Base-by-base conservation (phyloP, 2,888 invertebrate species). In the Chaetogeoica ovagalla region DNA sequence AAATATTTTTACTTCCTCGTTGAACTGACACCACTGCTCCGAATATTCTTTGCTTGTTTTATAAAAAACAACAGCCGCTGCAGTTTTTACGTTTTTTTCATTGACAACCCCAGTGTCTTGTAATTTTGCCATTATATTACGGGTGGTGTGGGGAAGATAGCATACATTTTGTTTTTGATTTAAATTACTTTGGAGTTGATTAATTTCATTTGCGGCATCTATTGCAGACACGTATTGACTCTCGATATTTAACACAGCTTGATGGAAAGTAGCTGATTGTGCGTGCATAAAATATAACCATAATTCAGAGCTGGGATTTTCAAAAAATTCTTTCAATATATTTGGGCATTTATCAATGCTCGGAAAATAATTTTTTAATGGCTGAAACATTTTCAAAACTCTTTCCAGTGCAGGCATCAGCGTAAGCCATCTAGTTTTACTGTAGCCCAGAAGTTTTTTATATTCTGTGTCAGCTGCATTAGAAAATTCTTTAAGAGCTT, bases 401-500 rank as follows among this genome's bases (percentile, higher is more conserved):
- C 84, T 83, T 82, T 85, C 84, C n/a, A 85, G 69, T 60, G 85
- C 84, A 66, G 85, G 84, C 75, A 84, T 72, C 77, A 85, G 81
- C 63, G 83, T 82, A 63, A 84, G 84, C 83, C 83, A 85, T 82
- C 83, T 82, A 55, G 83, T 84, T 81, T 84, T 84, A 66, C 83
- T 83, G 81, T 85, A 83, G 23, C 82, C 81, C 37, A 85, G 70
- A 37, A 85, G 60, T 74, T 83, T 84, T 82, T 83, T 83, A 82
- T 84, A 85, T 71, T 84, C 83, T 23, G 84, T 83, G 43, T 84
- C 83, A 74, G 83, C 84, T 74, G 81, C 83, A 60, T 85, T 83
- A 82, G 85, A 86, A 83, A 86, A 85, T 81, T 84, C 82, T 84
- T 85, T 86, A 30, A 86, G 77, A 68, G 69, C 73, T 81, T 83